phyloP scores from a whole-genome alignment of 1,140 invertebrate genomes.

The Macrobrachium rosenbergii region DNA sequence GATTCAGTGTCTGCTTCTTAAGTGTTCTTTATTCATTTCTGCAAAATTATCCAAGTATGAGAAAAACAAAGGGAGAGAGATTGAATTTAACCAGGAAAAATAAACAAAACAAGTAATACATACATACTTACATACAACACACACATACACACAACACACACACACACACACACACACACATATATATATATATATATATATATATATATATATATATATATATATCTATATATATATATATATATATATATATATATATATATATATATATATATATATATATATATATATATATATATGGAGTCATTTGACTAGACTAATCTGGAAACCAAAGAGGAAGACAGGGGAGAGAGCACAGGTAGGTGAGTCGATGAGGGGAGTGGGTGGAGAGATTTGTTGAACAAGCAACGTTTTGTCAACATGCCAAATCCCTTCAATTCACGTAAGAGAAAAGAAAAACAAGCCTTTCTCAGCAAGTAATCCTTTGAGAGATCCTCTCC shows the following conservation, averaged over 20 bases:
- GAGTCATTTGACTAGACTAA: not conserved
- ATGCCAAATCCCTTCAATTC: not conserved
- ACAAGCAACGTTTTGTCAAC: not conserved
- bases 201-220: constrained; percentile 31
- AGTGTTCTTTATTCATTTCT: no score
- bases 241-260: constrained; percentile 10
- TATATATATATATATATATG: constrained; percentile 23
- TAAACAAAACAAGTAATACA: no score
- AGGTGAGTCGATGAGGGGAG: not conserved
- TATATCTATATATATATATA: constrained; percentile 18
- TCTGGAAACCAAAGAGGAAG: not conserved
- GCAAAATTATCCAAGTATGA: no score
- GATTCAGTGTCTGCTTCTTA: not conserved
- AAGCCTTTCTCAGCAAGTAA: not conserved
- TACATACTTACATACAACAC: not conserved
- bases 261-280: constrained; percentile 29
- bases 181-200: constrained; percentile 15
- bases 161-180: not conserved
- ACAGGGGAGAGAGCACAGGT: not conserved
- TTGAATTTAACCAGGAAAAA: no score
- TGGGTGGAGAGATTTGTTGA: not conserved
- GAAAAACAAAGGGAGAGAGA: no score
- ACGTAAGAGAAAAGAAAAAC: not conserved
- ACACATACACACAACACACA: not conserved
- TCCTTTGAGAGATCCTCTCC: not conserved